Evolutionary conservation across 1,140 invertebrate species (phyloP).

Genomic region (Pseudomyrmex dendroicus): DNA sequence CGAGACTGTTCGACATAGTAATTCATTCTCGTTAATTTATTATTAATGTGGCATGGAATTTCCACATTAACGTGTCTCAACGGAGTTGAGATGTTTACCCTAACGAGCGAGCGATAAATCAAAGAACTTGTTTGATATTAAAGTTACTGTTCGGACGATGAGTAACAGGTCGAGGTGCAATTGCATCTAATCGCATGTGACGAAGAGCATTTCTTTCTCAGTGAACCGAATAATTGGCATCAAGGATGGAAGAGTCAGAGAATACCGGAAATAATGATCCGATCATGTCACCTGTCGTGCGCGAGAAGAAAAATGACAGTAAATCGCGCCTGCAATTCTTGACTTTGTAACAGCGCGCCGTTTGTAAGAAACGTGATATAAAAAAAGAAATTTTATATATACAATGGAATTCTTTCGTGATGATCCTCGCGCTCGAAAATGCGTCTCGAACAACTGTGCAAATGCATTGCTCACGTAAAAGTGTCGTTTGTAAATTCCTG

Average conservation of each 20-base stretch:
- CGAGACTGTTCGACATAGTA: no score
- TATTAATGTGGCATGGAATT: not conserved
- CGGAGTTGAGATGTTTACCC: slow-evolving; percentile 17
- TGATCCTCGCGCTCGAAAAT: not conserved
- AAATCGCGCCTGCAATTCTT: slow-evolving; percentile 18
- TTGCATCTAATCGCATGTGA: slow-evolving; percentile 40
- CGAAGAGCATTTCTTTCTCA: slow-evolving; percentile 57
- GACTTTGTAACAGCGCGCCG: not conserved
- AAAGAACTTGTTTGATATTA: slow-evolving; percentile 2
- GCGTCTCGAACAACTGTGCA: not conserved
- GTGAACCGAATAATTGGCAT: slow-evolving; percentile 65
- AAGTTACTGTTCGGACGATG: slow-evolving; percentile 23
- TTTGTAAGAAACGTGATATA: not conserved
- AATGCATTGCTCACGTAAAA: not conserved
- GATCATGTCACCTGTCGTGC: slow-evolving; percentile 52
- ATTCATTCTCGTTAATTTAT: not conserved
- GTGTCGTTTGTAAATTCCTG: not conserved
- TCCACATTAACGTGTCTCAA: not conserved
- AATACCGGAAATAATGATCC: slow-evolving; percentile 63
- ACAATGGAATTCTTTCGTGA: not conserved
- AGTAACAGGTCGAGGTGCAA: slow-evolving; percentile 50
- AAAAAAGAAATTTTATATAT: not conserved
- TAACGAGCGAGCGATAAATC: slow-evolving; percentile 3
- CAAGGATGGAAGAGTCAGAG: slow-evolving; percentile 65
- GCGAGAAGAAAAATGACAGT: not conserved